These are phyloP conservation scores for Eulemur rubriventer DNA, from an alignment of 2,797 vertebrate species.

Conservation along the genomic window DNA sequence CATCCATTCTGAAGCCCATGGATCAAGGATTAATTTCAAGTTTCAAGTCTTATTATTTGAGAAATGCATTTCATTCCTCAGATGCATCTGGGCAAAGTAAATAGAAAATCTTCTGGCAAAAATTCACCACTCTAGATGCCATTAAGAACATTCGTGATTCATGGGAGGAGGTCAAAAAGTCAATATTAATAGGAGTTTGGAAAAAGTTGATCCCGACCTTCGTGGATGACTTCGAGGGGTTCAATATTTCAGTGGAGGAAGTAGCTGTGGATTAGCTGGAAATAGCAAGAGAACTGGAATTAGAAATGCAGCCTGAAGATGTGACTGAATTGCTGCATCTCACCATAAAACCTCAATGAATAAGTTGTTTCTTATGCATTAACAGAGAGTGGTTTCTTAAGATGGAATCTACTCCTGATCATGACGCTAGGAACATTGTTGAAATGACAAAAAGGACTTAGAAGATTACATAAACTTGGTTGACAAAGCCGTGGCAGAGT, in stretches of 20 bases:
- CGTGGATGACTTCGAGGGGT: background rate
- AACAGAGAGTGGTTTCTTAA: background rate
- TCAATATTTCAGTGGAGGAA: background rate
- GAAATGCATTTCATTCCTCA: background rate
- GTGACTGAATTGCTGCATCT: background rate
- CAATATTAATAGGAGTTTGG: background rate
- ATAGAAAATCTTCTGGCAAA: background rate
- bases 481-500: background rate
- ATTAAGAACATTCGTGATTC: background rate
- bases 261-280: background rate
- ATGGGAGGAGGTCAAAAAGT: background rate
- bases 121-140: background rate
- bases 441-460: background rate
- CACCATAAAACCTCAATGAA: background rate
- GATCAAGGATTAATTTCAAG: background rate
- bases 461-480: background rate
- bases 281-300: background rate
- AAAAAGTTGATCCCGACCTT: background rate
- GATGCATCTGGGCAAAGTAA: background rate
- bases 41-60: background rate
- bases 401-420: background rate
- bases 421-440: background rate
- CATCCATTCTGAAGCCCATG: background rate
- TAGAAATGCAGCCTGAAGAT: background rate
- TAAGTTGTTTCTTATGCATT: background rate